These are phyloP conservation scores for Idaea biselata DNA, from an alignment of 2,888 invertebrate genomes.

Conservation along the genomic window DNA sequence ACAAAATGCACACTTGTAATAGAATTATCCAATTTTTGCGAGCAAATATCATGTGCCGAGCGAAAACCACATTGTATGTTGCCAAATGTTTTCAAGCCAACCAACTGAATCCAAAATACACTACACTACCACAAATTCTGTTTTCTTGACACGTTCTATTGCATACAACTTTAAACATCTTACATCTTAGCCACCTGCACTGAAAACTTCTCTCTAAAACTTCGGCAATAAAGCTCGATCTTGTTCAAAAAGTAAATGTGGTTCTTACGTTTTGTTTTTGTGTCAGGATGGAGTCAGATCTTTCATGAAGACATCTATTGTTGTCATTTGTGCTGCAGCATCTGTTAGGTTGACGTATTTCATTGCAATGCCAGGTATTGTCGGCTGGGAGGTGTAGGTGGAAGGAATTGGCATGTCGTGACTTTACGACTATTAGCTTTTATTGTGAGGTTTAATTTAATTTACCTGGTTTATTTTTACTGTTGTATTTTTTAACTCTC, in stretches of 20 bases:
- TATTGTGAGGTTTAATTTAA: background rate
- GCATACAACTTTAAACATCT: constrained; percentile 13
- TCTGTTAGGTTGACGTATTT: constrained; percentile 23
- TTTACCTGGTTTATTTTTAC: background rate
- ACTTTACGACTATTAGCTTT: background rate
- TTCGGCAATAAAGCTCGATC: background rate
- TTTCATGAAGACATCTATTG: constrained; percentile 18
- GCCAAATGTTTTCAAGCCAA: constrained; percentile 3
- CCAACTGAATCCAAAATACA: constrained; percentile 1
- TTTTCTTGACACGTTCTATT: constrained; percentile 29
- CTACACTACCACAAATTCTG: constrained; percentile 23
- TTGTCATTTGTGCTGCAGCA: constrained; percentile 21
- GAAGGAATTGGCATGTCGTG: background rate
- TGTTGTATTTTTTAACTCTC: background rate
- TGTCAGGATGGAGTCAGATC: background rate
- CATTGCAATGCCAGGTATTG: constrained; percentile 21
- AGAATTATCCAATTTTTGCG: background rate
- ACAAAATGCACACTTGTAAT: background rate
- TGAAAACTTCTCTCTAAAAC: background rate
- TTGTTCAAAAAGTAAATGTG: background rate
- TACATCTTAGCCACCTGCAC: background rate
- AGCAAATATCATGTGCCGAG: background rate
- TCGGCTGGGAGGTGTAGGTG: background rate
- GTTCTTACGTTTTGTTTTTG: background rate
- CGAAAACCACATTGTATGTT: background rate